Conservation (phyloP, 2,888 invertebrate genomes). For the Chorisops tibialis region DNA sequence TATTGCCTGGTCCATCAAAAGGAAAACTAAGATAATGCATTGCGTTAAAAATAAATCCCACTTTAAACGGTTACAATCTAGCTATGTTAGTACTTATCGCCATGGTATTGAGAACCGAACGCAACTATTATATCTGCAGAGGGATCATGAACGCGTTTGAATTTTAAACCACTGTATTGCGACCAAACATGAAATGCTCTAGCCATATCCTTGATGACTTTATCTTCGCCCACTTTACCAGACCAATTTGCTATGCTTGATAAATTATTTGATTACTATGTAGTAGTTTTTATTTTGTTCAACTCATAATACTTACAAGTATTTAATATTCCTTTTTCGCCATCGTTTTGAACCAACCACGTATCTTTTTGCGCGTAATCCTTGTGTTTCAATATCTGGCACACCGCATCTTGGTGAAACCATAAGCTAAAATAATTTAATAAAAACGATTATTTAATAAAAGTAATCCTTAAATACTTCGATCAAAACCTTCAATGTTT, state of each 20-base stretch:
- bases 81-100: conserved; percentile 57
- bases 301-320: conserved; percentile 59
- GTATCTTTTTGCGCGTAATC: conserved; percentile 54
- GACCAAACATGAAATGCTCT: conserved; percentile 68
- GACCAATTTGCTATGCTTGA: conserved; percentile 68
- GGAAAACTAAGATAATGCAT: conserved; percentile 54
- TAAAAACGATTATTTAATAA: neutral
- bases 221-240: conserved; percentile 57
- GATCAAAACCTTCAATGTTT: conserved; percentile 58
- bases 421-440: conserved; percentile 58
- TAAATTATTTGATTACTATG: conserved; percentile 17
- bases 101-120: conserved; percentile 67
- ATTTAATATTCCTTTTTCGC: conserved; percentile 65
- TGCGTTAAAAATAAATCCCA: no score
- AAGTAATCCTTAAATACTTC: neutral
- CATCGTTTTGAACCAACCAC: conserved; percentile 62
- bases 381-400: conserved; percentile 57
- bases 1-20: conserved; percentile 71
- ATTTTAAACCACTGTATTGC: conserved; percentile 60
- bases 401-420: conserved; percentile 67
- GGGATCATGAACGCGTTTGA: conserved; percentile 54
- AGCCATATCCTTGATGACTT: conserved; percentile 58
- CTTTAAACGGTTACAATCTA: no score
- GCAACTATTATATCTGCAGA: conserved; percentile 71
- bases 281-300: neutral